Percentiles rank a stretch among this genome's conserved stretches.
These are phyloP conservation scores for Sapajus apella DNA, from an alignment of 2,113 vertebrate genomes.

Conservation along the genomic window DNA sequence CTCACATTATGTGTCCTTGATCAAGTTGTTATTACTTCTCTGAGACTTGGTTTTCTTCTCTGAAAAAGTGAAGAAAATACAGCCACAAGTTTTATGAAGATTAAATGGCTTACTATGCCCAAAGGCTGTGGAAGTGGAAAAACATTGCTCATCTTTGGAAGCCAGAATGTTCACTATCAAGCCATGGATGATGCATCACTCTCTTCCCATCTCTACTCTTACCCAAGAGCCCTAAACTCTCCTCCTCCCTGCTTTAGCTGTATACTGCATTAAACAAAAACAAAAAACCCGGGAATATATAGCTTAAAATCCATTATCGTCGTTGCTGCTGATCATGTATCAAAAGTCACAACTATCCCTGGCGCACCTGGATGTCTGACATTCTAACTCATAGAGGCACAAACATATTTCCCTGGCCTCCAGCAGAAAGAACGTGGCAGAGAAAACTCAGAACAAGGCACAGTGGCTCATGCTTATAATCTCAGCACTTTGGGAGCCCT, in stretches of 20 bases:
- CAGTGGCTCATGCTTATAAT: too few species aligned
- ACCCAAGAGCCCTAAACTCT: background rate
- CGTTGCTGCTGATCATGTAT: background rate
- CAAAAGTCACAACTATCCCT: background rate
- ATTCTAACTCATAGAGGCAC: background rate
- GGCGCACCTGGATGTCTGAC: background rate
- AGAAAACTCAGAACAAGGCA: background rate
- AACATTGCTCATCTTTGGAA: background rate
- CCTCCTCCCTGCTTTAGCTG: background rate
- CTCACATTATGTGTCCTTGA: background rate
- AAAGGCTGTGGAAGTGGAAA: background rate
- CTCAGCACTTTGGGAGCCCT: too few species aligned
- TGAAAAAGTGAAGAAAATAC: background rate
- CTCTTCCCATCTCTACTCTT: background rate
- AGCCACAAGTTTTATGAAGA: background rate
- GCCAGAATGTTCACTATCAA: background rate
- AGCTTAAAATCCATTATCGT: background rate
- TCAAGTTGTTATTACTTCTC: background rate
- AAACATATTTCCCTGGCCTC: background rate
- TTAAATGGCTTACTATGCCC: background rate
- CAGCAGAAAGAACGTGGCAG: background rate
- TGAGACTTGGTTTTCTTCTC: background rate
- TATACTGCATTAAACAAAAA: background rate
- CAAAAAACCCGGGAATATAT: background rate
- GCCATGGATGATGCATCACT: background rate